Evolutionary conservation across 2,797 vertebrate genomes (phyloP), one percentile per base, ranked within the genome.

Genomic region (Microctenopoma stevenorrisi): DNA sequence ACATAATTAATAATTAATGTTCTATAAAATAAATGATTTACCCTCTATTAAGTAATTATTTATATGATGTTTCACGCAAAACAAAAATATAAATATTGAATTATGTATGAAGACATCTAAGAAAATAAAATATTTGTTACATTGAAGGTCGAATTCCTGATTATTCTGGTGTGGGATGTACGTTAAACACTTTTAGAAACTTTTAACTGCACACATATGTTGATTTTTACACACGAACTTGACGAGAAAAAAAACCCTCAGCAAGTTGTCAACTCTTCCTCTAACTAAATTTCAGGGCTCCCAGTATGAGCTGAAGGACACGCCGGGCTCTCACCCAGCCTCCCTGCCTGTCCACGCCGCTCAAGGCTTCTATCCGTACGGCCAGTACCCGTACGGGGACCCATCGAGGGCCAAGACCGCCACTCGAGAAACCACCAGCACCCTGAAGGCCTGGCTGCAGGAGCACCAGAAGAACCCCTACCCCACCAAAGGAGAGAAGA

Each of bases 231-330:
- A 15, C 4, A n/a, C n/a, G n/a, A 56, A 30, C 37, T 49, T 25
- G 5, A 5, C 3, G 35, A 61, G 9, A 4, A 47, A 76, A 55
- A 22, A 43, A 30, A 38, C 37, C 14, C 57, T 88, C 82, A 86
- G 85, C 75, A 87, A 86, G 83, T 90, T 88, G 74, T 69, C 64
- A 8, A 26, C 22, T 47, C 48, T 38, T 18, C 37, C 43, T 13
- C n/a, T 4, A 13, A 25, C 4, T 13, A 37, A 52, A 38, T 68
- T 35, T 16, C 92, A 99, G 98, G 96, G 97, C 71, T 96, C 98
- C 16, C 98, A 98, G 87, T 99, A 99, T 48, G 98, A 99, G 88
- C 77, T 99, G 86, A 99, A 99, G 92, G 98, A 99, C 78, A 96
- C 95, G 74, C 96, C 96, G 2, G 97, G 97, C 2, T 96, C 96